phyloP scores from a whole-genome alignment of 2,113 vertebrate genomes.

The Crotalus tigris region DNA sequence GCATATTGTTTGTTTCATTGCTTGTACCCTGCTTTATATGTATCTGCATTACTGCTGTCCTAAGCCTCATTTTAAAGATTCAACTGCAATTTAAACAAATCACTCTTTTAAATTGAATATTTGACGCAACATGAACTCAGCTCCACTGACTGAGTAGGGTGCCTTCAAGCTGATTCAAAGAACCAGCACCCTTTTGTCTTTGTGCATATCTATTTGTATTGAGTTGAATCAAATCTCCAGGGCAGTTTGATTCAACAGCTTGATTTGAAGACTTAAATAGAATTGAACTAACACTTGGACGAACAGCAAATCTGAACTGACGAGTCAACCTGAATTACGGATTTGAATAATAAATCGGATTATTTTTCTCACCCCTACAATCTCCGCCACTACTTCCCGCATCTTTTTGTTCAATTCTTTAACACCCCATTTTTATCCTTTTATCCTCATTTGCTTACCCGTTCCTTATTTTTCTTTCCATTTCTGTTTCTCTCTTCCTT shows the following conservation, averaged over 20 bases:
- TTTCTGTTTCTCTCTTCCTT: not conserved
- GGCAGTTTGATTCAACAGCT: not conserved
- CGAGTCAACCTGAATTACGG: not conserved
- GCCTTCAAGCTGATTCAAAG: not conserved
- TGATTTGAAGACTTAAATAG: not conserved
- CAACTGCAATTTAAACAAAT: not conserved
- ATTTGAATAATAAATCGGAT: not conserved
- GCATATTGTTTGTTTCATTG: not conserved
- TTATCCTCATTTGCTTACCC: not conserved
- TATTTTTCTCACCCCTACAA: not conserved
- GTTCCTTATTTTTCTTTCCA: not conserved
- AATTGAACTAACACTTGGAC: not conserved
- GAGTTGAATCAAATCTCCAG: not conserved
- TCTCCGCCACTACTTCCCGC: not conserved
- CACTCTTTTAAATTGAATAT: not conserved
- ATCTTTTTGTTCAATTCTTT: not conserved
- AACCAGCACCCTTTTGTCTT: not conserved
- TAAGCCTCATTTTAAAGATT: not conserved
- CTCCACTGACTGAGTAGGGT: not conserved
- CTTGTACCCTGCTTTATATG: not conserved
- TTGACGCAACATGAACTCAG: not conserved
- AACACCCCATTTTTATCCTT: not conserved
- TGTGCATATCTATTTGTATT: not conserved
- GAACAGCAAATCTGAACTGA: not conserved
- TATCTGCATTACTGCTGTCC: not conserved